A percentile compares a stretch with the other conserved stretches of the same genome.
phyloP scores from a whole-genome alignment of 2,888 invertebrate genomes.

The Polydesmus complanatus region DNA sequence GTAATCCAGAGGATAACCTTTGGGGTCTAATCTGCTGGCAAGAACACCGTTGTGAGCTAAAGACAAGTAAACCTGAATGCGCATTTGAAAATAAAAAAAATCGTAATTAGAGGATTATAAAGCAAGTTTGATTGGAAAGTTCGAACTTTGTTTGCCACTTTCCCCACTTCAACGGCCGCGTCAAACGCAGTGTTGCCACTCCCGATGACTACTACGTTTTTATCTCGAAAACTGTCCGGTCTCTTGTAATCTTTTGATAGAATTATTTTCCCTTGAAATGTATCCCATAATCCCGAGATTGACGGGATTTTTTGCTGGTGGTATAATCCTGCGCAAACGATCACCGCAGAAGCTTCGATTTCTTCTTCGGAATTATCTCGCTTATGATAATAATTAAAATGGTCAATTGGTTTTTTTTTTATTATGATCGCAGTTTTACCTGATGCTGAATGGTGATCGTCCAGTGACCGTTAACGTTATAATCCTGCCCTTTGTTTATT shows the following conservation, averaged over 20 bases:
- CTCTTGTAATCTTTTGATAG: background rate
- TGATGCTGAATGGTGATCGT: background rate
- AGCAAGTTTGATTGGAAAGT: background rate
- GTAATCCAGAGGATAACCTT: background rate
- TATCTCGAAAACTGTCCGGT: background rate
- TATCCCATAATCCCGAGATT: background rate
- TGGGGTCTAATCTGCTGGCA: background rate
- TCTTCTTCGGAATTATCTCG: background rate
- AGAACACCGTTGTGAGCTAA: background rate
- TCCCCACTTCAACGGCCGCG: background rate
- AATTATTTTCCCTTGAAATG: background rate
- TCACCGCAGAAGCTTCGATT: background rate
- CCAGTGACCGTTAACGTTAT: background rate
- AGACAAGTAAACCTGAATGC: background rate
- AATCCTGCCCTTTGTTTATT: background rate
- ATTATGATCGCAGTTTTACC: no score
- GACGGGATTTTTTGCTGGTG: background rate
- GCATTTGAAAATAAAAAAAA: no score
- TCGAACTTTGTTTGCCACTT: background rate
- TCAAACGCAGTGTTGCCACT: background rate
- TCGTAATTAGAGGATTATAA: background rate
- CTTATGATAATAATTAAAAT: no score
- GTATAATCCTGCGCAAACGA: background rate
- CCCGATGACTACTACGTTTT: background rate
- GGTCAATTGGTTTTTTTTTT: no score